Base-by-base conservation (phyloP, 2,113 vertebrate genomes). In the Solea solea region DNA sequence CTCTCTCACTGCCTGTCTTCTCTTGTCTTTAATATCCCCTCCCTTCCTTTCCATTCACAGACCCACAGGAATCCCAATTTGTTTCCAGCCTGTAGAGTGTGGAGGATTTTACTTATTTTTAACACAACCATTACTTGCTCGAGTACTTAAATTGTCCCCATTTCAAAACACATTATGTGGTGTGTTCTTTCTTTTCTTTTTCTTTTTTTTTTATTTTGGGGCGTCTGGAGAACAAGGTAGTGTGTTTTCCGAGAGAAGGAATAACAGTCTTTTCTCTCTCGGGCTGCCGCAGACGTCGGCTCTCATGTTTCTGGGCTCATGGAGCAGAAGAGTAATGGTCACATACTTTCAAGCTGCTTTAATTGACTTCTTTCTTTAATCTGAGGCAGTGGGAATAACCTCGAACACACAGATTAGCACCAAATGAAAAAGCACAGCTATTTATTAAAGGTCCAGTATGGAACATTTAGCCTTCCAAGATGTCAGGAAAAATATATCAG, bases 1-100 rank as follows among this genome's bases (percentile, higher is more conserved):
- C 65, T 61, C 65, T 64, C 72, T 70, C 52, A 39, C 80, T 69
- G 48, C 56, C 83, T 48, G 44, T 64, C 70, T 59, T 60, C 55
- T 21, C 40, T 34, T 28, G 9, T 54, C 44, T 61, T 27, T 40
- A 45, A 51, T 13, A 21, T 69, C 15, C 45, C 49, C 25, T 16
- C 40, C 45, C 15, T 40, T 28, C 58, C 46, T 7, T 51, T 62
- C 58, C 64, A n/a, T 34, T 45, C 55, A 4, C 56, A n/a, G 54
- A 69, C 39, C 51, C 25, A 25, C 14, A 56, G 69, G 66, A 72
- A 72, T 69, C 27, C 21, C 61, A 48, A 40, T 80, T 75, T 60
- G 45, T 74, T 64, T 64, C 42, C 46, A 58, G 14, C 21, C 45
- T 34, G 55, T 51, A 21, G 46, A 72, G 9, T 0, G 10, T 0